Conservation (phyloP, 2,888 invertebrate species). For the Phasia obesa region DNA sequence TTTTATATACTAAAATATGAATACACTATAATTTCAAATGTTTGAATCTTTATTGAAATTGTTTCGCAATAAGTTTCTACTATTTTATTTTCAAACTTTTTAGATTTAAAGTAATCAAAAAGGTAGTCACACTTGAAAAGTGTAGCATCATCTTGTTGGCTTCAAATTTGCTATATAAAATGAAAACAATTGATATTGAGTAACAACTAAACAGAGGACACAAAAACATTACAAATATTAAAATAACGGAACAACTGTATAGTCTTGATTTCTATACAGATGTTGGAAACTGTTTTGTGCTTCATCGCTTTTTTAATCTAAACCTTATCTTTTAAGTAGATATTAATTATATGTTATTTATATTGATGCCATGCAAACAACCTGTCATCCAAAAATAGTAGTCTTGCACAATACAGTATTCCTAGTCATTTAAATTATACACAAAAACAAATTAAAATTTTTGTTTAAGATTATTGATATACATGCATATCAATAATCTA, state of each 20-base stretch:
- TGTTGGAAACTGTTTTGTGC: conserved; percentile 60
- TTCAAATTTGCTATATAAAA: conserved; percentile 52
- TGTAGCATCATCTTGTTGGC: conserved; percentile 60
- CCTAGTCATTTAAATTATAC: conserved; percentile 63
- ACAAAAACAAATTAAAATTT: not conserved
- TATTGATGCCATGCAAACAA: conserved; percentile 32
- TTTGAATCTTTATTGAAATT: conserved; percentile 30
- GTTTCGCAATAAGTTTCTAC: not conserved
- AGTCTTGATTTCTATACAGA: conserved; percentile 53
- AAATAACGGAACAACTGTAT: conserved; percentile 23
- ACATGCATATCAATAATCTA: conserved; percentile 6
- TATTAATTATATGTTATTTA: conserved; percentile 12
- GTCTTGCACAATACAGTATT: conserved; percentile 68
- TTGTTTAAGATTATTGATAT: conserved; percentile 17
- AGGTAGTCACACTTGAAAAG: conserved; percentile 39
- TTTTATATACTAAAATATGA: conserved; percentile 40
- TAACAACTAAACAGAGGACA: conserved; percentile 14
- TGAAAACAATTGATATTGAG: conserved; percentile 50
- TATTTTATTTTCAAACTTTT: conserved; percentile 15
- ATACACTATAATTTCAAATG: conserved; percentile 30
- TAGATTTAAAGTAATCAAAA: conserved; percentile 29
- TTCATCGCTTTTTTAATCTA: conserved; percentile 11
- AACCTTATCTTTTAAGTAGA: conserved; percentile 16
- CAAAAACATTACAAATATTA: not conserved
- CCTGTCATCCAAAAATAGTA: conserved; percentile 42